phyloP scores from a whole-genome alignment of 1,140 invertebrate species.

The Drosophila busckii region DNA sequence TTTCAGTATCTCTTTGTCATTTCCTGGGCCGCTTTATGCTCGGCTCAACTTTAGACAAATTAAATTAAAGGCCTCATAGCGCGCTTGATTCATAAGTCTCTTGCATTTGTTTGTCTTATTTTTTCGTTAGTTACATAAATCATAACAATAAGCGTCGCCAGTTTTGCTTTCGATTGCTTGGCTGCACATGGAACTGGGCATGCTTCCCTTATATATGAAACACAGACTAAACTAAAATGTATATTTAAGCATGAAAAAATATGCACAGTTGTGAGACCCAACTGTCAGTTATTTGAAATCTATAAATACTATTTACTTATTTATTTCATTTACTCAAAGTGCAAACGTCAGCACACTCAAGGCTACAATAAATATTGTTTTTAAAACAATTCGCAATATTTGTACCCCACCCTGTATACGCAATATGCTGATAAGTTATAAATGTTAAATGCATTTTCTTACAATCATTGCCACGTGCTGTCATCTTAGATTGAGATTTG shows the following conservation, averaged over 20 bases:
- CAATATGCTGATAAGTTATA: slow-evolving; percentile 47
- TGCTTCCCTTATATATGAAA: slow-evolving; percentile 27
- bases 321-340: neutral
- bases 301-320: slow-evolving; percentile 37
- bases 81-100: slow-evolving; percentile 23
- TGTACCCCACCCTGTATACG: slow-evolving; percentile 1
- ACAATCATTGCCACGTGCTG: no score
- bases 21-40: slow-evolving; percentile 32
- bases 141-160: slow-evolving; percentile 11
- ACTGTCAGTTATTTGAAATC: slow-evolving; percentile 30
- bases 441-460: no score
- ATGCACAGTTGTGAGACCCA: slow-evolving; percentile 8
- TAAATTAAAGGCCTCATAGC: slow-evolving; percentile 49
- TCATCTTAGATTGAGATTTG: no score
- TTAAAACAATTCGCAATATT: neutral
- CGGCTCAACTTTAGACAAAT: slow-evolving; percentile 36
- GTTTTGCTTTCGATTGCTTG: slow-evolving; percentile 27
- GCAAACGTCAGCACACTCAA: slow-evolving; percentile 41
- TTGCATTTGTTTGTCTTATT: slow-evolving; percentile 4
- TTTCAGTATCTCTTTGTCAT: no score
- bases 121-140: slow-evolving; percentile 43
- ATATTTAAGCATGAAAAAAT: slow-evolving; percentile 5
- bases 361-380: slow-evolving; percentile 10
- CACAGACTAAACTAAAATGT: neutral
- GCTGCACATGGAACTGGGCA: slow-evolving; percentile 23